These are phyloP conservation scores for Mesocentrotus franciscanus DNA, from an alignment of 53 echinoderm and acorn worm species.

Conservation along the genomic window DNA sequence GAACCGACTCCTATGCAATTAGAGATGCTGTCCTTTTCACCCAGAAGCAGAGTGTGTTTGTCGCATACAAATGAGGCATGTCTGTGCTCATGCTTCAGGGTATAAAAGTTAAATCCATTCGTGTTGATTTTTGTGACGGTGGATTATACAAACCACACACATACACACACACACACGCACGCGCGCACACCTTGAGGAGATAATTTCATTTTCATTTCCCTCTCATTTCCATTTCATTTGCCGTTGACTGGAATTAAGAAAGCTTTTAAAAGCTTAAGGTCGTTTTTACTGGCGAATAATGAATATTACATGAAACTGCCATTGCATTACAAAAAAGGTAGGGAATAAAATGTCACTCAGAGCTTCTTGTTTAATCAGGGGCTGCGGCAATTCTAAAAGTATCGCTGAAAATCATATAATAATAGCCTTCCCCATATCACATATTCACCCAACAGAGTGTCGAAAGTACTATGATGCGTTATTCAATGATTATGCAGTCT, in stretches of 20 bases:
- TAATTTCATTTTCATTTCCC: not conserved
- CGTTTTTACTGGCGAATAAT: too few relatives aligned
- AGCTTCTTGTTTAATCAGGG: not conserved
- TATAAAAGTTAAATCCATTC: not conserved
- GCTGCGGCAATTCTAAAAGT: too few relatives aligned
- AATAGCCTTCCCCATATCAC: too few relatives aligned
- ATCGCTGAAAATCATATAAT: too few relatives aligned
- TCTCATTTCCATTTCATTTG: not conserved
- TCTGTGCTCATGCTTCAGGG: not conserved
- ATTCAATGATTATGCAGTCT: too few relatives aligned
- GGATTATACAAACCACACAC: not conserved
- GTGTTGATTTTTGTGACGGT: not conserved
- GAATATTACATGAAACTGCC: too few relatives aligned
- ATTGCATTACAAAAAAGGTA: too few relatives aligned
- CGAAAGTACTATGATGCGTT: too few relatives aligned
- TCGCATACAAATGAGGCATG: conserved; percentile 3
- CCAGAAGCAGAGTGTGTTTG: not conserved
- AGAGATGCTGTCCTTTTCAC: not conserved
- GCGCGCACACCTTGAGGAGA: not conserved
- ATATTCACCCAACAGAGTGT: too few relatives aligned
- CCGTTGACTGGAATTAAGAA: not conserved
- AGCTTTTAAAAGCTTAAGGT: not conserved
- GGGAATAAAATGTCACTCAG: not conserved
- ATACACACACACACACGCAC: not conserved
- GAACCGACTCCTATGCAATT: not conserved